Evolutionary conservation across 2,888 invertebrate species (phyloP), one percentile per base, ranked within the genome.

Genomic region (Dolomedes plantarius): DNA sequence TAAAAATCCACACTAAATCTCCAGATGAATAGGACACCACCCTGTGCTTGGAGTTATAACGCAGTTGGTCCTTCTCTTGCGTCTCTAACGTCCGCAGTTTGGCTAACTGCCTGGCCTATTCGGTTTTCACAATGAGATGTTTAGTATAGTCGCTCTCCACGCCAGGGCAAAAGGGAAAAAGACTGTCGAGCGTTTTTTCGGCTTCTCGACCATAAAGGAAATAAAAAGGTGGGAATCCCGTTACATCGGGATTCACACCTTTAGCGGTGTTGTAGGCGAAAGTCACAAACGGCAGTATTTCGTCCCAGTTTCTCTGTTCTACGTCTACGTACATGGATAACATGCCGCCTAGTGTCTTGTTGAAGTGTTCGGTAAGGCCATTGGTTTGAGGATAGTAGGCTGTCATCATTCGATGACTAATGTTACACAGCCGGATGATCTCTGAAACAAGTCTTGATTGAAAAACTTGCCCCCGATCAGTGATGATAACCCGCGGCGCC

Each of bases 101-200:
- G 29, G 29, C 9, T 67, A n/a, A 23, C 27, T 76, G 76, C 50
- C 76, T 76, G 16, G 75, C 23, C 50, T 76, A 56, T 27, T 62
- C 77, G 29, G 39, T 28, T 68, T 46, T 67, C 13, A 7, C 62
- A 23, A 62, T 23, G 0, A 46, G 2, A 13, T 13, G 7, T 11
- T 2, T 16, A 16, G 16, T 16, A 16, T 46, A 46, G 41, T 16
- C 41, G 2, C 46, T 16, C 16, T 16, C 16, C 2, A 16, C 41
- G 16, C 46, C 41, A 46, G 41, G 41, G 16, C 41, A 46, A 16
- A 46, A 46, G 16, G 41, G 41, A 16, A 46, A 46, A 9, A 46
- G 9, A 5, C 41, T 46, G 13, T 46, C 41, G 9, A 46, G 16
- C 13, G 41, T 46, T 46, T 41, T 46, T 16, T 46, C 41, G 16